Conservation (phyloP, 2,888 invertebrate species). For the Lasioglossum figueresi region DNA sequence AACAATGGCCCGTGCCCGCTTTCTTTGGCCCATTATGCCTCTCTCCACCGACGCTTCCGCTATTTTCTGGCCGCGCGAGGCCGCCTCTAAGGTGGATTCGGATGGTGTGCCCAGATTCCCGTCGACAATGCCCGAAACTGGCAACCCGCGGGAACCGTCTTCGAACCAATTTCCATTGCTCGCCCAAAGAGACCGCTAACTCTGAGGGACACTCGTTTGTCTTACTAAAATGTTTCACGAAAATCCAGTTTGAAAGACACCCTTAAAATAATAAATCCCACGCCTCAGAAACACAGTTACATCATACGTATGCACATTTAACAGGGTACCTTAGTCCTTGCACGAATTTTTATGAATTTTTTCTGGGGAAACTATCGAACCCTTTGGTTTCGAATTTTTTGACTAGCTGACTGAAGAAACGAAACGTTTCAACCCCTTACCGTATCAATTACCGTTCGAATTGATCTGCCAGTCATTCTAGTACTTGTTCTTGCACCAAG, state of each 20-base stretch:
- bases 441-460: neutral
- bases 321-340: too few relatives aligned
- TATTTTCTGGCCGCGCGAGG: constrained; percentile 10
- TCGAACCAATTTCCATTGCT: neutral
- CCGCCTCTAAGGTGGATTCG: constrained; percentile 31
- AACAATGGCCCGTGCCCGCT: constrained; percentile 43
- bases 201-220: neutral
- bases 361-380: neutral
- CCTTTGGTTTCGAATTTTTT: neutral
- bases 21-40: constrained; percentile 43
- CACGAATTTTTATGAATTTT: neutral
- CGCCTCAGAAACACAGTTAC: neutral
- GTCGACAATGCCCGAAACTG: constrained; percentile 16
- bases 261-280: neutral
- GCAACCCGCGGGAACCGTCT: neutral
- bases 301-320: neutral
- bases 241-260: neutral
- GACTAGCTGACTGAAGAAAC: too few relatives aligned
- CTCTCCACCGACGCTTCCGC: constrained; percentile 16
- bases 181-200: neutral
- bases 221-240: neutral
- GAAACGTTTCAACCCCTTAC: neutral
- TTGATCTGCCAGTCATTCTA: neutral
- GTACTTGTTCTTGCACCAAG: too few relatives aligned
- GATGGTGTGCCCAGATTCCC: constrained; percentile 2